Conservation (phyloP, 2,888 invertebrate species). For the Drosophila bunnanda region DNA sequence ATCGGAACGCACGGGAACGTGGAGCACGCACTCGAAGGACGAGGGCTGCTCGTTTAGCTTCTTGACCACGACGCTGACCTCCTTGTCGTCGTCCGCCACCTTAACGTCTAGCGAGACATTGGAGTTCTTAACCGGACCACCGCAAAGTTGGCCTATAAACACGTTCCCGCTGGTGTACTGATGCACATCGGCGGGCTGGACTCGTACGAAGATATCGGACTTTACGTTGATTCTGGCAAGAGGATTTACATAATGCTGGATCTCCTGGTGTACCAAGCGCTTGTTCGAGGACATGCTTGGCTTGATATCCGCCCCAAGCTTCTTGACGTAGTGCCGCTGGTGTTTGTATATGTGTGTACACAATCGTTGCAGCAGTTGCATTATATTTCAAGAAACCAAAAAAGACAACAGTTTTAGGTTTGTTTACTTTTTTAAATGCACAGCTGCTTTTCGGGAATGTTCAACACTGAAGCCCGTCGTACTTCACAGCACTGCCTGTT, state of each 20-base stretch:
- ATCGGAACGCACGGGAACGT: constrained; percentile 81
- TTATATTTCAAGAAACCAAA: constrained; percentile 34
- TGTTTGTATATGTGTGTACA: constrained; percentile 34
- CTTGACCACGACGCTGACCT: constrained; percentile 62
- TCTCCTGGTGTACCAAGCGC: constrained; percentile 75
- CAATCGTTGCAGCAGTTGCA: constrained; percentile 60
- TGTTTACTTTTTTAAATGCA: constrained; percentile 32
- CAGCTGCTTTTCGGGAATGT: constrained; percentile 6
- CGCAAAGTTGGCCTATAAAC: constrained; percentile 71
- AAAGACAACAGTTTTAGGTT: neutral
- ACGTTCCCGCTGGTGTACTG: constrained; percentile 73
- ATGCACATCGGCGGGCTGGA: constrained; percentile 73
- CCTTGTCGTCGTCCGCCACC: constrained; percentile 63
- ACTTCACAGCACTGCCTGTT: constrained; percentile 30
- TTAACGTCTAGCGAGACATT: constrained; percentile 63
- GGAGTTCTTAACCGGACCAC: constrained; percentile 68
- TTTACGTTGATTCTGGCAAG: constrained; percentile 69
- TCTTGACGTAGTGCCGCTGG: constrained; percentile 59
- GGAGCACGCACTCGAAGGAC: constrained; percentile 69
- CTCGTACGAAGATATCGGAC: constrained; percentile 69
- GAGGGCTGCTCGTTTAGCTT: constrained; percentile 41
- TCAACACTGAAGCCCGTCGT: neutral
- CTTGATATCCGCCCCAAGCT: constrained; percentile 21
- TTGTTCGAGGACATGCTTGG: constrained; percentile 21
- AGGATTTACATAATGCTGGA: constrained; percentile 73